Evolutionary conservation across 1,140 invertebrate species (phyloP).

Genomic region (Aphis gossypii): DNA sequence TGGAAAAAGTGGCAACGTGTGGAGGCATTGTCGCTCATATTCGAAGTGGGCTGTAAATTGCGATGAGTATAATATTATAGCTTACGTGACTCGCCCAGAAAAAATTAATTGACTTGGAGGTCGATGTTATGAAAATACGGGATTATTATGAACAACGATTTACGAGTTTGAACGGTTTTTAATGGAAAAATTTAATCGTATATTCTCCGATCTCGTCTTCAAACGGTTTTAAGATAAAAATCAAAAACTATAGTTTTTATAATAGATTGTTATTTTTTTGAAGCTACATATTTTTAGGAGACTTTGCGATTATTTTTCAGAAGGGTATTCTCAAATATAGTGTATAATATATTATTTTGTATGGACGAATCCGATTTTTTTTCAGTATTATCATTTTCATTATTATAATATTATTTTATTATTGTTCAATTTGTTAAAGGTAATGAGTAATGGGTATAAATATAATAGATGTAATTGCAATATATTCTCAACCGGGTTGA

Average conservation of each 20-base stretch:
- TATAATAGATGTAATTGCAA: background rate
- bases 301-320: no score
- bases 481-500: background rate
- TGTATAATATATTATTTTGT: no score
- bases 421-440: no score
- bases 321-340: no score
- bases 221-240: background rate
- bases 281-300: background rate
- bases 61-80: background rate
- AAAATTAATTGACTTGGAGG: slow-evolving; percentile 1
- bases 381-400: no score
- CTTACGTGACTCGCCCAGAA: background rate
- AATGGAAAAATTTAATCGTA: background rate
- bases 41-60: background rate
- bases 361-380: no score
- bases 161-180: background rate
- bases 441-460: no score
- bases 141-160: background rate
- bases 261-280: background rate
- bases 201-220: background rate
- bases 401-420: no score
- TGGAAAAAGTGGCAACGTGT: background rate
- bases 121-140: background rate
- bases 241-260: background rate
- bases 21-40: background rate